phyloP scores from a whole-genome alignment of 2,888 invertebrate genomes.

The Eulithis prunata region DNA sequence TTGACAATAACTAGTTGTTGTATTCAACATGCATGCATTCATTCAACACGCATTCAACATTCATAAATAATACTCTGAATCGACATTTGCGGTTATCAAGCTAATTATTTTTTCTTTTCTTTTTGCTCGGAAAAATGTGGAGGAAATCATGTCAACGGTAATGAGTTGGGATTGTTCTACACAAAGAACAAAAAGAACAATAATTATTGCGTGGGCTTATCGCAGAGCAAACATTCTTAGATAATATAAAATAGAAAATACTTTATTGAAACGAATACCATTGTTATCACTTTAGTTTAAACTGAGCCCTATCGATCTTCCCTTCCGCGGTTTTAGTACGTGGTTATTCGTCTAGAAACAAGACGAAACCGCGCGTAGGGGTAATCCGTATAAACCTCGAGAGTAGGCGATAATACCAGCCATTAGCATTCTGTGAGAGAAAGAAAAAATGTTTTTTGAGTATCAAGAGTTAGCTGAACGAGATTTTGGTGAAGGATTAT shows the following conservation, averaged over 20 bases:
- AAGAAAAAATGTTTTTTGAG: slow-evolving; percentile 58
- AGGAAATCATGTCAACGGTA: slow-evolving; percentile 11
- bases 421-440: slow-evolving; percentile 56
- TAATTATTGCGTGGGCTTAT: neutral
- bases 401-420: slow-evolving; percentile 50
- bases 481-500: slow-evolving; percentile 2
- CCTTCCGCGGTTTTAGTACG: neutral
- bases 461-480: slow-evolving; percentile 5
- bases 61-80: slow-evolving; percentile 7
- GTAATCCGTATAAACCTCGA: slow-evolving; percentile 22
- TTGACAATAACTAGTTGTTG: no score
- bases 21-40: neutral
- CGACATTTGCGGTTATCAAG: slow-evolving; percentile 17
- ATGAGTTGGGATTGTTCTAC: neutral
- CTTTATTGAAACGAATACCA: no score
- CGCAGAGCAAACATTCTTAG: no score
- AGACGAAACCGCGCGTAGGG: no score
- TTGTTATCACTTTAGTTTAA: no score
- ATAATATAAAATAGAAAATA: no score
- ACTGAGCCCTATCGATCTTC: no score
- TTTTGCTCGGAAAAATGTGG: slow-evolving; percentile 7
- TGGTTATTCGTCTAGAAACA: neutral
- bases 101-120: slow-evolving; percentile 14
- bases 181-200: neutral
- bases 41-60: slow-evolving; percentile 13